Evolutionary conservation across 2,113 vertebrate species (phyloP).

Genomic region (Galbula dea): DNA sequence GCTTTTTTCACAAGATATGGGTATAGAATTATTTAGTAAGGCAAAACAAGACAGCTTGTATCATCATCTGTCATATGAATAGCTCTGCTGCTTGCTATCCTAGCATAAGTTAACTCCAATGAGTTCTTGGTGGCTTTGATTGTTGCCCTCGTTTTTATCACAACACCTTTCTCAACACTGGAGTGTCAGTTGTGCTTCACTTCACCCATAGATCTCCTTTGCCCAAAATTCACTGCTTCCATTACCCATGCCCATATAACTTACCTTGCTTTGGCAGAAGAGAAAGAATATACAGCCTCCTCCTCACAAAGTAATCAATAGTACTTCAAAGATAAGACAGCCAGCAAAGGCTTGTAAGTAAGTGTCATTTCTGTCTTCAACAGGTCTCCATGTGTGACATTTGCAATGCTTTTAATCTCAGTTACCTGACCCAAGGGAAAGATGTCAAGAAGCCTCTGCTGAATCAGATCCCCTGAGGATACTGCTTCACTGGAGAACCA

Average conservation of each 20-base stretch:
- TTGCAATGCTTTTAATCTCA: neutral
- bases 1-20: neutral
- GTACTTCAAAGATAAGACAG: constrained; percentile 22
- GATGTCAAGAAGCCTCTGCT: neutral
- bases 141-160: neutral
- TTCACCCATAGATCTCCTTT: neutral
- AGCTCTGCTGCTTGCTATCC: neutral
- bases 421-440: neutral
- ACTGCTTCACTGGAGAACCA: neutral
- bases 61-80: neutral
- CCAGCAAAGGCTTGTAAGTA: neutral
- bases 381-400: neutral
- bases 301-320: constrained; percentile 56
- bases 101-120: neutral
- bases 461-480: neutral
- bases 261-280: constrained; percentile 10
- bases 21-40: neutral
- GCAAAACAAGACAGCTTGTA: neutral
- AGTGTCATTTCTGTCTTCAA: neutral
- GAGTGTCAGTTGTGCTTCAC: neutral
- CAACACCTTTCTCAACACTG: neutral
- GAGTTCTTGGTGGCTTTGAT: neutral
- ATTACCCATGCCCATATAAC: constrained; percentile 51
- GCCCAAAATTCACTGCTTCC: constrained; percentile 31
- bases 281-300: constrained; percentile 21